These are phyloP conservation scores for Oreotragus oreotragus DNA, from an alignment of 2,113 vertebrate genomes.

Conservation along the genomic window DNA sequence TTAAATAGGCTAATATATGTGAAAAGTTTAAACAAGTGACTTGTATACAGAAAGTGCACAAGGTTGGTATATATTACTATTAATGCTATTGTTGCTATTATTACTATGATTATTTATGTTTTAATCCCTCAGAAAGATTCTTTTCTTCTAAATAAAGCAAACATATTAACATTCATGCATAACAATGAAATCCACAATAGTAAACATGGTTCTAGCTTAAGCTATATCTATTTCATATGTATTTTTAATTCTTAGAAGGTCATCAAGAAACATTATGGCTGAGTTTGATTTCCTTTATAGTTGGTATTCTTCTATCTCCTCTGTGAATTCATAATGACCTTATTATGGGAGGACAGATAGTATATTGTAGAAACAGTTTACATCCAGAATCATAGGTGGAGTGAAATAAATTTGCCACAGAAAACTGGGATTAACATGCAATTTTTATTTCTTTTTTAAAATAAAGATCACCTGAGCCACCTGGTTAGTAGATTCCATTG, in stretches of 20 bases:
- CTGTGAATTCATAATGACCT: background rate
- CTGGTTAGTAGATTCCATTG: background rate
- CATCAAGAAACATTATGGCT: background rate
- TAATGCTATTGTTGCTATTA: background rate
- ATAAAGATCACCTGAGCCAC: background rate
- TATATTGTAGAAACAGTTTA: background rate
- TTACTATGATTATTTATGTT: background rate
- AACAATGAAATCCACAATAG: background rate
- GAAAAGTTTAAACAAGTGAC: background rate
- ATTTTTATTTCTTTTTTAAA: slow-evolving; percentile 49
- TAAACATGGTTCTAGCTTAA: background rate
- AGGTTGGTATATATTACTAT: background rate
- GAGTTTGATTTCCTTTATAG: background rate
- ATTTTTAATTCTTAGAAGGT: background rate
- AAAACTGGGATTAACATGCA: slow-evolving; percentile 40
- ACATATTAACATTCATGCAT: background rate
- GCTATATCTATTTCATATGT: background rate
- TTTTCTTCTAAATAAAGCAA: background rate
- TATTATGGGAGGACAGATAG: background rate
- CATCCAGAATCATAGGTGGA: background rate
- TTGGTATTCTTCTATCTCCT: background rate
- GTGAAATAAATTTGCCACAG: background rate
- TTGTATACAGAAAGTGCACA: background rate
- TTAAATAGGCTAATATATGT: background rate
- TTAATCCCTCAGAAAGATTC: background rate